phyloP scores from a whole-genome alignment of 2,888 invertebrate genomes.

The Spialia ferax region DNA sequence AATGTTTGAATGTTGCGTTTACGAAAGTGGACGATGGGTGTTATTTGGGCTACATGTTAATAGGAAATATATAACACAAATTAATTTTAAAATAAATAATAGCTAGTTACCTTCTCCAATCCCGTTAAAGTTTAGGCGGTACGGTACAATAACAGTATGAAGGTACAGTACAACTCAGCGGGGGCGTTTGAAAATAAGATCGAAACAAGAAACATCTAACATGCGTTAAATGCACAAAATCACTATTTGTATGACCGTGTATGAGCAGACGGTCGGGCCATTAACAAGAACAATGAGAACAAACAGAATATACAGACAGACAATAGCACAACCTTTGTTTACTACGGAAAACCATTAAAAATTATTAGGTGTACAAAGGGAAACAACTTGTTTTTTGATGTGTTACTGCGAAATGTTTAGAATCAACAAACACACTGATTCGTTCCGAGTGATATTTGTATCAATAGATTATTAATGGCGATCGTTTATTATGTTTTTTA shows the following conservation, averaged over 20 bases:
- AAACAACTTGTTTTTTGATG: slow-evolving; percentile 57
- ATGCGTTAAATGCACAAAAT: slow-evolving; percentile 67
- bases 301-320: slow-evolving; percentile 66
- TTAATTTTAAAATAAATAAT: not conserved
- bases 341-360: slow-evolving; percentile 77
- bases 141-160: slow-evolving; percentile 42
- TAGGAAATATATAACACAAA: too few relatives aligned
- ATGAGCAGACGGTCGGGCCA: slow-evolving; percentile 64
- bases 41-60: too few relatives aligned
- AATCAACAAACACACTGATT: slow-evolving; percentile 47
- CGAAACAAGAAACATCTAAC: slow-evolving; percentile 54
- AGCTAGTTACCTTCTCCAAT: not conserved
- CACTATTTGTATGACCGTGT: slow-evolving; percentile 61
- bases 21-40: too few relatives aligned
- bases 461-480: slow-evolving; percentile 30
- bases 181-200: slow-evolving; percentile 49
- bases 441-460: slow-evolving; percentile 14
- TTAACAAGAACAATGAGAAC: slow-evolving; percentile 72
- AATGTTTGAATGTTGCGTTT: too few relatives aligned
- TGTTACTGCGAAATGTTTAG: slow-evolving; percentile 55
- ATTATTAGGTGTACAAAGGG: slow-evolving; percentile 64
- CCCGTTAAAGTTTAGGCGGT: slow-evolving; percentile 1
- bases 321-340: slow-evolving; percentile 69
- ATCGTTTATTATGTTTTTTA: slow-evolving; percentile 26
- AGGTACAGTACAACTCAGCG: slow-evolving; percentile 48